These are phyloP conservation scores for Pediacus dermestoides DNA, from an alignment of 2,888 invertebrate genomes.

Conservation along the genomic window DNA sequence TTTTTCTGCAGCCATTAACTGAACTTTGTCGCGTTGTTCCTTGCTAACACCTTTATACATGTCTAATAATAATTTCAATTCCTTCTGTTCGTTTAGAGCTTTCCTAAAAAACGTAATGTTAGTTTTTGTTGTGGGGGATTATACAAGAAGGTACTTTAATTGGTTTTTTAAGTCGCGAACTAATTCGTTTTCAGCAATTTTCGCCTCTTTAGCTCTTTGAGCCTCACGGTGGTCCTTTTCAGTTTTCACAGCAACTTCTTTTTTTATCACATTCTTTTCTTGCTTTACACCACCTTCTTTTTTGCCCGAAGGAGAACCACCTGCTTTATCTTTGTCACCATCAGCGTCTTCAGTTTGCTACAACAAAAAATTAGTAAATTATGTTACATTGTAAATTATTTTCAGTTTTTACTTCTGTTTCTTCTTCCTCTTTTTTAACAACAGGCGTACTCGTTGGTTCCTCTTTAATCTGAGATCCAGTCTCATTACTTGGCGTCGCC, in stretches of 20 bases:
- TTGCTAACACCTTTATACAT: conserved; percentile 98
- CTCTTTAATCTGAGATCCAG: conserved; percentile 46
- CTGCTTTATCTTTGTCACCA: conserved; percentile 49
- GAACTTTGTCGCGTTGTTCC: conserved; percentile 93
- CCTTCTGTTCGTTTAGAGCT: conserved; percentile 89
- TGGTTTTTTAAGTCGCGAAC: conserved; percentile 87
- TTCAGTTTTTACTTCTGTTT: conserved; percentile 40
- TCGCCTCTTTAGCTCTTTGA: conserved; percentile 61
- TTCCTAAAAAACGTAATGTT: conserved; percentile 63
- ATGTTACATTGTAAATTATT: conserved; percentile 1
- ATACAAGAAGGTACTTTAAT: conserved; percentile 82
- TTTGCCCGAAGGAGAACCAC: conserved; percentile 52
- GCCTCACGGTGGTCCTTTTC: conserved; percentile 63
- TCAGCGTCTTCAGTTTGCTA: conserved; percentile 49
- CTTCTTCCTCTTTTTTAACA: conserved; percentile 52
- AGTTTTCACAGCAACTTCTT: conserved; percentile 59
- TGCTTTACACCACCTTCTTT: conserved; percentile 56
- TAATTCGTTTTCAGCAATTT: conserved; percentile 68
- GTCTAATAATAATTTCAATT: conserved; percentile 88
- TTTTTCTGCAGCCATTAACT: conserved; percentile 92
- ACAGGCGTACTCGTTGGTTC: conserved; percentile 36
- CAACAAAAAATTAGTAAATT: conserved; percentile 11
- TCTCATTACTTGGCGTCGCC: conserved; percentile 42
- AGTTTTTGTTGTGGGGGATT: no score
- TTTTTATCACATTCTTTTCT: conserved; percentile 56